phyloP scores from a whole-genome alignment of 2,113 vertebrate genomes.

The Gracilinanus agilis region DNA sequence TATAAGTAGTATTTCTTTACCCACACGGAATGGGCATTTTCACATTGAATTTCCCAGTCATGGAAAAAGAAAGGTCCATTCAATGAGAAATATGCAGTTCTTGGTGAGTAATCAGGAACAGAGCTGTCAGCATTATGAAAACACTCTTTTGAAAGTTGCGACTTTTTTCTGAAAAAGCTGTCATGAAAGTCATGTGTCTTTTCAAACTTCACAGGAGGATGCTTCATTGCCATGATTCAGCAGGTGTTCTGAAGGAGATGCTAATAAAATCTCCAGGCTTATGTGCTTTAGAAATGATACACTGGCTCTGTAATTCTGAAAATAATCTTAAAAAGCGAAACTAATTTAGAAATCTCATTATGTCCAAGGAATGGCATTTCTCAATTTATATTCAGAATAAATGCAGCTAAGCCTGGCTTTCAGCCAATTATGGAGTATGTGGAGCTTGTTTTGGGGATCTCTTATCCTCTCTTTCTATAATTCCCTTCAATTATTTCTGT shows the following conservation, averaged over 20 bases:
- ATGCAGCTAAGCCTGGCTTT: slow-evolving; percentile 33
- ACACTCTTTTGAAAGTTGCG: slow-evolving; percentile 58
- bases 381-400: slow-evolving; percentile 29
- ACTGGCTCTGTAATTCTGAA: slow-evolving; percentile 58
- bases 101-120: slow-evolving; percentile 58
- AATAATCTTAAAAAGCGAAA: slow-evolving; percentile 44
- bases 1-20: slow-evolving; percentile 50
- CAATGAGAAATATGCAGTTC: background rate
- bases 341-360: slow-evolving; percentile 66
- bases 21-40: slow-evolving; percentile 35
- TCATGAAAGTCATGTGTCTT: slow-evolving; percentile 64
- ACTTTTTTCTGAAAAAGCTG: slow-evolving; percentile 53
- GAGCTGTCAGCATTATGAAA: slow-evolving; percentile 58
- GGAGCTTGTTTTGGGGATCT: slow-evolving; percentile 40
- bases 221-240: slow-evolving; percentile 53
- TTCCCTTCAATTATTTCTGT: background rate
- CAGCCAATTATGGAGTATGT: slow-evolving; percentile 23
- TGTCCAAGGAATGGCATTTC: background rate
- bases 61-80: background rate
- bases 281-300: slow-evolving; percentile 64
- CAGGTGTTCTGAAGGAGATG: slow-evolving; percentile 32
- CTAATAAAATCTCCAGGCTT: slow-evolving; percentile 14
- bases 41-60: background rate
- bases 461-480: slow-evolving; percentile 9
- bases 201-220: slow-evolving; percentile 54